Evolutionary conservation across 2,797 vertebrate genomes (phyloP).

Genomic region (Enteromius treurensis): DNA sequence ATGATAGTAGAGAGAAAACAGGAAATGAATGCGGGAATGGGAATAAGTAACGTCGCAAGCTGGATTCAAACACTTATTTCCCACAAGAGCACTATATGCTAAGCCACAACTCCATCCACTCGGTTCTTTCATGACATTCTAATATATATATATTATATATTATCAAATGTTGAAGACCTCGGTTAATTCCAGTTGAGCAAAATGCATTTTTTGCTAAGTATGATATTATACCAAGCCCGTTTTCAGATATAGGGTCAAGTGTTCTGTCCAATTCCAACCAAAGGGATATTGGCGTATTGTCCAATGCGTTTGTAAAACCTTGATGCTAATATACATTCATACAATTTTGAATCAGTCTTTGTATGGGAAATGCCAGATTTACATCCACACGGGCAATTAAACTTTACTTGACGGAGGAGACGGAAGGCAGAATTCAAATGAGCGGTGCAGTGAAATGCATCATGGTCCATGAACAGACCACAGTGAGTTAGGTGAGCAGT

Average conservation of each 20-base stretch:
- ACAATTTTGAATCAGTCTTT: background rate
- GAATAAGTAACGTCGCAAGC: conserved; percentile 6
- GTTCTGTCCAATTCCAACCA: background rate
- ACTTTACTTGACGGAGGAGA: conserved; percentile 29
- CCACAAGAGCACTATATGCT: background rate
- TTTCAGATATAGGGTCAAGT: background rate
- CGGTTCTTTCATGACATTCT: background rate
- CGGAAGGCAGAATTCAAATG: conserved; percentile 55
- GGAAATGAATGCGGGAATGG: conserved; percentile 15
- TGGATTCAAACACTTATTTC: background rate
- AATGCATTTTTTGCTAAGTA: background rate
- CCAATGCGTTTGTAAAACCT: no score
- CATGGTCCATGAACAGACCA: conserved; percentile 60
- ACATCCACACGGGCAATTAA: conserved; percentile 45
- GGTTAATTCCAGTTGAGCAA: background rate
- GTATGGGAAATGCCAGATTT: conserved; percentile 14
- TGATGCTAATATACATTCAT: background rate
- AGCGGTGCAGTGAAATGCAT: conserved; percentile 60
- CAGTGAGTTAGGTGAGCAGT: conserved; percentile 58
- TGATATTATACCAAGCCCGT: background rate
- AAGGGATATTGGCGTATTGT: no score
- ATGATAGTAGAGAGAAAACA: conserved; percentile 8
- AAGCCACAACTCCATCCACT: background rate
- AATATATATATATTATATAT: no score
- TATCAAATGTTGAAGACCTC: background rate